Evolutionary conservation across 2,888 invertebrate genomes (phyloP).

Genomic region (Lithophane leautieri): DNA sequence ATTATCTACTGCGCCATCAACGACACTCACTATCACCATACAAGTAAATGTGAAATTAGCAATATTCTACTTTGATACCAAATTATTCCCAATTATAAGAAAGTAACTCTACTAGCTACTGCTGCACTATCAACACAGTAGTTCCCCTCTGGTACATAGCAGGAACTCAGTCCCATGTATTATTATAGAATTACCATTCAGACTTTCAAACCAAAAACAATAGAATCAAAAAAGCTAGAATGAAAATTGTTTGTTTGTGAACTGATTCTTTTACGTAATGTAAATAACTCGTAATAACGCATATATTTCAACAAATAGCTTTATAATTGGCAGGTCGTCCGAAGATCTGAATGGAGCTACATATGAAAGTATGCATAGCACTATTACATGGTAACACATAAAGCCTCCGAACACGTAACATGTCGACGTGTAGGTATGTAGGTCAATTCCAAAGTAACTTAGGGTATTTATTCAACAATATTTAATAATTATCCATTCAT

Average conservation of each 20-base stretch:
- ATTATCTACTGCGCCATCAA: slow-evolving; percentile 11
- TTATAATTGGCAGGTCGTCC: slow-evolving; percentile 77
- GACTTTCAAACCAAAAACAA: neutral
- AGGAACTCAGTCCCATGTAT: neutral
- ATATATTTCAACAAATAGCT: slow-evolving; percentile 77
- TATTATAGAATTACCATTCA: too few species aligned
- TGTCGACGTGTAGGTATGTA: slow-evolving; percentile 19
- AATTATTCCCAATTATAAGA: neutral
- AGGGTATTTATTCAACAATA: slow-evolving; percentile 12
- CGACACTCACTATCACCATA: neutral
- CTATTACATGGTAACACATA: slow-evolving; percentile 58
- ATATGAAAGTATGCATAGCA: slow-evolving; percentile 63
- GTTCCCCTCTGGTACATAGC: neutral
- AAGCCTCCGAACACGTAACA: slow-evolving; percentile 51
- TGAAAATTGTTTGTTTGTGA: slow-evolving; percentile 20
- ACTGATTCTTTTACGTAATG: slow-evolving; percentile 56
- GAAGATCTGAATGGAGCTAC: slow-evolving; percentile 65
- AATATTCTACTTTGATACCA: neutral
- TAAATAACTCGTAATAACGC: slow-evolving; percentile 67
- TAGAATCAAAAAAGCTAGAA: neutral
- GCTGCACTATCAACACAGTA: neutral
- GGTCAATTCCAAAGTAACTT: slow-evolving; percentile 53
- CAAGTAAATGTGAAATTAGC: slow-evolving; percentile 6
- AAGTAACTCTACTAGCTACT: neutral
- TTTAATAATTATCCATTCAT: slow-evolving; percentile 2